Evolutionary conservation across 2,888 invertebrate species (phyloP), one percentile per base, ranked within the genome.

Genomic region (Drosophila setosimentum): DNA sequence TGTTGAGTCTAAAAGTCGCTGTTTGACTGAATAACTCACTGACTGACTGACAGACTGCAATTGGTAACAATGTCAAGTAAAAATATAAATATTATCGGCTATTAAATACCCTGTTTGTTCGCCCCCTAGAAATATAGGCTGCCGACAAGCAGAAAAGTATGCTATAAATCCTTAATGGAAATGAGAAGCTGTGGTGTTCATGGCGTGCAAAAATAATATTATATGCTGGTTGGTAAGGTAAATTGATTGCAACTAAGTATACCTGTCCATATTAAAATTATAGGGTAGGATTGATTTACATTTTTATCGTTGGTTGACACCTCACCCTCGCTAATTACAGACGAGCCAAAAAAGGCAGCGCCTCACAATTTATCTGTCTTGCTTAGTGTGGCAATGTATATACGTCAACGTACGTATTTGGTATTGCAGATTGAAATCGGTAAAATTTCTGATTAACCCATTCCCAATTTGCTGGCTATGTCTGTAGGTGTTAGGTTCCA

Each of bases 251-350:
- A 24, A 49, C 16, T 5, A 16, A 27, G 48, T 48, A 51, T 63
- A 50, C 49, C 18, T 40, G 33, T 13, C 2, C 3, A 27, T 1
- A 40, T 18, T 2, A 24, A 21, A 29, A 11, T 5, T 6, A 32
- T 13, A 49, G 57, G 48, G 64, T 64, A 58, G 50, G 8, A 82
- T 68, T 76, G 86, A 85, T 87, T 89, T 78, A 67, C 68, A 72
- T 73, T 84, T 64, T 53, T 55, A 27, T 42, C 68, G 63, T 70
- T 57, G 65, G 45, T 49, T 51, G 57, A 30, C 33, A 42, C 66
- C 61, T 50, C 30, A 42, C 33, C 42, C 18, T 16, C 48, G 32
- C 60, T 78, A 78, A 78, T 81, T 81, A 78, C 68, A 68, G 65
- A 50, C n/a, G 66, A 51, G 63, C 63, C 76, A 76, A 63, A 77